Evolutionary conservation across 1,140 invertebrate genomes (phyloP).

Genomic region (Pygmarrhopalites habei): DNA sequence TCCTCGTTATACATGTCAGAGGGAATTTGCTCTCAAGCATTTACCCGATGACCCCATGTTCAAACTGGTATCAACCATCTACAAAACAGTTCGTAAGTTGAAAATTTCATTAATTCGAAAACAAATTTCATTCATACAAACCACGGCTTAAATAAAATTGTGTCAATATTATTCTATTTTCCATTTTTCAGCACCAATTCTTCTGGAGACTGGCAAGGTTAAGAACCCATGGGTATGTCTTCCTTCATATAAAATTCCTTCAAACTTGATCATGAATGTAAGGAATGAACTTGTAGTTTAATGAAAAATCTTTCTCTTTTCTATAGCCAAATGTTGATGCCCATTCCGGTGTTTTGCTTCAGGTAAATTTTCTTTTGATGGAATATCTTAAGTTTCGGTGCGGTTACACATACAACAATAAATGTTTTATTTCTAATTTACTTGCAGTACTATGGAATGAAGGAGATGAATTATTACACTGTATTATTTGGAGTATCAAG

Average conservation of each 20-base stretch:
- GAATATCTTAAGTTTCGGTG: too few relatives aligned
- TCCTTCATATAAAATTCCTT: too few relatives aligned
- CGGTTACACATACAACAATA: too few relatives aligned
- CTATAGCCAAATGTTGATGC: constrained; percentile 99
- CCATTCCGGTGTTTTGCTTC: constrained; percentile 87
- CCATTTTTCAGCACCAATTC: too few relatives aligned
- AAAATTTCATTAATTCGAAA: too few relatives aligned
- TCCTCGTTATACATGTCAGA: constrained; percentile 87
- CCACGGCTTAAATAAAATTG: too few relatives aligned
- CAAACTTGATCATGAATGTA: too few relatives aligned
- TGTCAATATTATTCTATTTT: too few relatives aligned
- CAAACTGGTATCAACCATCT: constrained; percentile 85
- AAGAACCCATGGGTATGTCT: constrained; percentile 99
- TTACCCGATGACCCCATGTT: constrained; percentile 85
- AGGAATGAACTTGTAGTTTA: too few relatives aligned
- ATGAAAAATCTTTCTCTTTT: too few relatives aligned
- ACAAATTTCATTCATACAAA: too few relatives aligned
- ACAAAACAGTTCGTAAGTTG: constrained; percentile 92
- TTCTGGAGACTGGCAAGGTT: constrained; percentile 89
- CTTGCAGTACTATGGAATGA: constrained; percentile 87
- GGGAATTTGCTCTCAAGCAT: constrained; percentile 91
- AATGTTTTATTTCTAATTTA: too few relatives aligned
- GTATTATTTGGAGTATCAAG: constrained; percentile 94
- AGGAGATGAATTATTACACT: constrained; percentile 98
- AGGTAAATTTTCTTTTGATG: constrained; percentile 47